phyloP scores from a whole-genome alignment of 2,797 vertebrate genomes.

The Champsocephalus esox region DNA sequence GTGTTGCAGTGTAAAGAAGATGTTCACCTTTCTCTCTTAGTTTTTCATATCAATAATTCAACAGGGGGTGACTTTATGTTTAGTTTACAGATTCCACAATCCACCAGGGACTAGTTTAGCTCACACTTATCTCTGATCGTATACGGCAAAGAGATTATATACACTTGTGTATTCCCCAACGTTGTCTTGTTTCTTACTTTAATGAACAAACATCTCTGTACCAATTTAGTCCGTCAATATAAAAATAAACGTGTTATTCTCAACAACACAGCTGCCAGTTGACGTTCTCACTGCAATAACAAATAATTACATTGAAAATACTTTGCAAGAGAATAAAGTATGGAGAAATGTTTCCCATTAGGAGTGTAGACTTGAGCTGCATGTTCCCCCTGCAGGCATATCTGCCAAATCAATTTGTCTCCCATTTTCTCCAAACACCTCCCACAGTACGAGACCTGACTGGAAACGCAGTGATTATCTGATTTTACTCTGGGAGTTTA shows the following conservation, averaged over 20 bases:
- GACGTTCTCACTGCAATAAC: slow-evolving; percentile 9
- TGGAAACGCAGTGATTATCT: slow-evolving; percentile 13
- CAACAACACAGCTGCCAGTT: neutral
- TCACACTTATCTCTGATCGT: slow-evolving; percentile 27
- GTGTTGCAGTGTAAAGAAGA: slow-evolving; percentile 26
- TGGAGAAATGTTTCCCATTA: slow-evolving; percentile 21
- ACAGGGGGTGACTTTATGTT: slow-evolving; percentile 51
- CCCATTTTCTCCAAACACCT: slow-evolving; percentile 42
- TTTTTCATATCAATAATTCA: slow-evolving; percentile 54
- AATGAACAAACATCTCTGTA: slow-evolving; percentile 10
- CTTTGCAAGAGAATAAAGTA: neutral
- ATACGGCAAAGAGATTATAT: neutral
- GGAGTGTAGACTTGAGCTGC: slow-evolving; percentile 7
- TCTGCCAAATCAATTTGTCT: slow-evolving; percentile 49
- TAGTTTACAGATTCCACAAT: slow-evolving; percentile 28
- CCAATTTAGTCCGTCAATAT: neutral
- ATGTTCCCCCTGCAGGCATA: slow-evolving; percentile 28
- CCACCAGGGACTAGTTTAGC: slow-evolving; percentile 18
- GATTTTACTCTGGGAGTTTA: slow-evolving; percentile 16
- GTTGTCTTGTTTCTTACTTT: neutral
- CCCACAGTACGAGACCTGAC: slow-evolving; percentile 18
- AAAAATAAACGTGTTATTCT: slow-evolving; percentile 2
- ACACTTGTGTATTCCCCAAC: neutral
- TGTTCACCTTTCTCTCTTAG: slow-evolving; percentile 38
- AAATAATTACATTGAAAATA: slow-evolving; percentile 13